A percentile compares a stretch with the other conserved stretches of the same genome.
phyloP scores from a whole-genome alignment of 2,797 vertebrate species.

The Odontamblyopus lacepedii region DNA sequence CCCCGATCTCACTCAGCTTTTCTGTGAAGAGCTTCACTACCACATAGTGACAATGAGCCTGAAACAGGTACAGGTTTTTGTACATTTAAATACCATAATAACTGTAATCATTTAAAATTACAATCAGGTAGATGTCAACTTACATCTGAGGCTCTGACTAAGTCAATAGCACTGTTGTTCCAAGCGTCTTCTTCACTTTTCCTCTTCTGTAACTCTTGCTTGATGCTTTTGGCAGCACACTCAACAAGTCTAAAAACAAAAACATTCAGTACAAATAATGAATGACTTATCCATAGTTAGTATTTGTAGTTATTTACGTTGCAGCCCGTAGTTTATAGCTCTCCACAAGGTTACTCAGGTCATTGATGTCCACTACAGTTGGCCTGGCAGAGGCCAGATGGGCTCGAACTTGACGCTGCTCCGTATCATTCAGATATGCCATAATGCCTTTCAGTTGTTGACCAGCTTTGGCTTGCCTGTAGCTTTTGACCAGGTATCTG shows the following conservation, averaged over 20 bases:
- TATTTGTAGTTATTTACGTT: conserved; percentile 72
- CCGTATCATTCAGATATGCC: conserved; percentile 90
- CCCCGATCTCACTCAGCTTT: conserved; percentile 81
- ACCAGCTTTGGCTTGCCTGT: conserved; percentile 85
- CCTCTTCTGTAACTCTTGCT: conserved; percentile 82
- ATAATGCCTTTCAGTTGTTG: conserved; percentile 86
- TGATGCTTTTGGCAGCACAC: conserved; percentile 87
- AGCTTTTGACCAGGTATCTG: conserved; percentile 94
- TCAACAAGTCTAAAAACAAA: conserved; percentile 84
- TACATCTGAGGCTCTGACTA: conserved; percentile 92
- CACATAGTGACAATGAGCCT: conserved; percentile 98
- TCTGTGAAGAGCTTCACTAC: conserved; percentile 90
- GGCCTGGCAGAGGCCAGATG: conserved; percentile 83
- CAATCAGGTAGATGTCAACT: conserved; percentile 41
- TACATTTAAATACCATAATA: background rate
- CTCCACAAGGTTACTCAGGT: conserved; percentile 84
- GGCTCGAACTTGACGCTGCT: conserved; percentile 81
- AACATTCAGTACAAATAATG: background rate
- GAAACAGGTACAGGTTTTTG: background rate
- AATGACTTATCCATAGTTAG: background rate
- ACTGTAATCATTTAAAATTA: too few relatives aligned
- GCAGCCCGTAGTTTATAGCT: conserved; percentile 90
- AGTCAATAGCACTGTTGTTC: conserved; percentile 92
- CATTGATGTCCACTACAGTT: conserved; percentile 76
- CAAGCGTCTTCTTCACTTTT: conserved; percentile 91